A percentile compares a stretch with the other conserved stretches of the same genome.
These are phyloP conservation scores for Troides helena DNA, from an alignment of 2,888 invertebrate genomes.

Conservation along the genomic window DNA sequence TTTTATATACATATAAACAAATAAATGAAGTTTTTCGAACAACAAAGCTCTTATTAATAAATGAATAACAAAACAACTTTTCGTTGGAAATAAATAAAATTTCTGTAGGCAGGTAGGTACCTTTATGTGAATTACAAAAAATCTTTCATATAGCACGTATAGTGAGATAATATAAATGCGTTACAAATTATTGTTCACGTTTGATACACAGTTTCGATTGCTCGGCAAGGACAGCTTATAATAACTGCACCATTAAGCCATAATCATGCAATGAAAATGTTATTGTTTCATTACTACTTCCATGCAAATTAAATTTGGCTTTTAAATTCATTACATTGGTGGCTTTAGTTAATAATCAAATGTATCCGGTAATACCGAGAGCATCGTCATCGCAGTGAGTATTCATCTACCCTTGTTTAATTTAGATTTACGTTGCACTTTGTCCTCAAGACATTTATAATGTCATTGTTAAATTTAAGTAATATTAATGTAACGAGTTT, in stretches of 20 bases:
- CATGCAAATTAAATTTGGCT: constrained; percentile 19
- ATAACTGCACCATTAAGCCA: constrained; percentile 11
- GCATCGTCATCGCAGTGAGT: constrained; percentile 26
- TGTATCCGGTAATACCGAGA: constrained; percentile 17
- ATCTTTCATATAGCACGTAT: constrained; percentile 22
- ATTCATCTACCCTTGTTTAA: constrained; percentile 24
- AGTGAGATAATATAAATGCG: constrained; percentile 4
- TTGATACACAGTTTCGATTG: constrained; percentile 13
- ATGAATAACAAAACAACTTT: no score
- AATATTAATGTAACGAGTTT: neutral
- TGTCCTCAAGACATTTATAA: neutral
- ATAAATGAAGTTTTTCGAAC: no score
- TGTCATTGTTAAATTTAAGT: neutral
- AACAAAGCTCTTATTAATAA: no score
- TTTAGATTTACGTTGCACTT: constrained; percentile 17
- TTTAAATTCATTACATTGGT: constrained; percentile 2
- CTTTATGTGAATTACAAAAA: neutral
- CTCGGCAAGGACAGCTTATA: constrained; percentile 14
- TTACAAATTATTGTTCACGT: constrained; percentile 13
- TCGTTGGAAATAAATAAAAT: neutral
- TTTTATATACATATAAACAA: no score
- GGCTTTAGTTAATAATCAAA: constrained; percentile 16
- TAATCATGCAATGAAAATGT: constrained; percentile 16
- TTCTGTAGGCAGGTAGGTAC: neutral
- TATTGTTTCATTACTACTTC: constrained; percentile 25